Percentiles rank a stretch among this genome's conserved stretches.
phyloP scores from a whole-genome alignment of 2,888 invertebrate species.

The Ormyrus thymus region DNA sequence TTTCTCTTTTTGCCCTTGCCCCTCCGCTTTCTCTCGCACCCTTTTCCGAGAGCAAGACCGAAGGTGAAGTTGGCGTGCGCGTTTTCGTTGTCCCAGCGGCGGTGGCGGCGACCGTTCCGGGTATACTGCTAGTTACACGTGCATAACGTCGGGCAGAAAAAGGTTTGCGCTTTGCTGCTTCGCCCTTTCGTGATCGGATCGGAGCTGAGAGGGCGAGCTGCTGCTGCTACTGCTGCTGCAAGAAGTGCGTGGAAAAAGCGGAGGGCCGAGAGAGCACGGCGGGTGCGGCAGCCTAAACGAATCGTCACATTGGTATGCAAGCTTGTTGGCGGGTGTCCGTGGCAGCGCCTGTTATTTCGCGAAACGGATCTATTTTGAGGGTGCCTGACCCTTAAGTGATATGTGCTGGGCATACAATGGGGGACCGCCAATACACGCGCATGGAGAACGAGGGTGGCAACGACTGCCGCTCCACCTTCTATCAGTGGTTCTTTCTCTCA shows the following conservation, averaged over 20 bases:
- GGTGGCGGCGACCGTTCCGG: too few relatives aligned
- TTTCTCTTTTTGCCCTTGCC: constrained; percentile 1
- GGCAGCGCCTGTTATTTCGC: constrained; percentile 72
- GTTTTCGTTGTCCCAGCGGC: background rate
- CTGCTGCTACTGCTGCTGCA: background rate
- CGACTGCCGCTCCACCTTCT: background rate
- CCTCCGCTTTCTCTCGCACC: background rate
- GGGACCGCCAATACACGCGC: constrained; percentile 46
- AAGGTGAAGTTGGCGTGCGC: background rate
- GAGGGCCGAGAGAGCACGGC: background rate
- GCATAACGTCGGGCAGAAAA: too few relatives aligned
- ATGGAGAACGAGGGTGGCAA: constrained; percentile 57
- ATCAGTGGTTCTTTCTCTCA: too few relatives aligned
- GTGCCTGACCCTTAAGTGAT: constrained; percentile 73
- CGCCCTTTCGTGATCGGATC: constrained; percentile 3
- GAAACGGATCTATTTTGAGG: constrained; percentile 73
- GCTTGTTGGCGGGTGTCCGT: constrained; percentile 67
- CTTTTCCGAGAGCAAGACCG: background rate
- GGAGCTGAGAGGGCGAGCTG: background rate
- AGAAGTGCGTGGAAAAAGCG: background rate
- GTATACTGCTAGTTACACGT: too few relatives aligned
- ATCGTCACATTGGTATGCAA: constrained; percentile 68
- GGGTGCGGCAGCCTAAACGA: constrained; percentile 52
- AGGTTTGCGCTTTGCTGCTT: too few relatives aligned
- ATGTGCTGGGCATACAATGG: constrained; percentile 72